Base-by-base conservation (phyloP, 2,113 vertebrate genomes). In the Pelodiscus sinensis region DNA sequence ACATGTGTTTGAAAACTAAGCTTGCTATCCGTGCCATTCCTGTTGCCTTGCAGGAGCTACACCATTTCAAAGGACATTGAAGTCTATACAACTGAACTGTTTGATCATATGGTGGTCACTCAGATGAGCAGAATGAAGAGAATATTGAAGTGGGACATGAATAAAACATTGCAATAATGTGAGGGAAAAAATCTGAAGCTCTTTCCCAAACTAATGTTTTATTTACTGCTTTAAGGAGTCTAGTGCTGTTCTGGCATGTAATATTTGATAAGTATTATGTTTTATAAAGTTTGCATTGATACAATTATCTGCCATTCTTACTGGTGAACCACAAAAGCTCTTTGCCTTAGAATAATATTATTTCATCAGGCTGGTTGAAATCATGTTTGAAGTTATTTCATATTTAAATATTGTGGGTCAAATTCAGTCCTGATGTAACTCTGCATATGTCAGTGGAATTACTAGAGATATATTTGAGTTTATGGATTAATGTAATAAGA, bases 111-210 rank as follows among this genome's bases (percentile, higher is more conserved):
- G 75, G 54, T 94, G 95, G 92, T 96, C 95, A 94, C 87, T 96
- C 89, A 94, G 86, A 92, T 95, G 80, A 95, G 79, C 88, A 94
- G 94, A 95, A 95, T 86, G 90, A 87, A 90, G 84, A 73, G 90
- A 95, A 90, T 94, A 82, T 84, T 15, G 93, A 92, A 96, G 88
- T 0, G 0, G 38, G 60, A 21, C 38, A 96, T 97, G 81, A 97
- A 97, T 97, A 95, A 97, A 97, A 97, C 93, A 97, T 96, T 85
- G 80, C 85, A 96, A 93, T 96, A 96, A 95, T 88, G 84, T 91
- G 88, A 94, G 88, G 79, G 44, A 44, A 91, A 91, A 85, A 94
- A 90, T 93, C 91, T 92, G 89, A 97, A 86, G 94, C 93, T 91
- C 88, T 95, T 94, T 92, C 93, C 89, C 92, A 92, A 94, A 94